Evolutionary conservation across 2,797 vertebrate species (phyloP).

Genomic region (Scolopax bukidnonensis): DNA sequence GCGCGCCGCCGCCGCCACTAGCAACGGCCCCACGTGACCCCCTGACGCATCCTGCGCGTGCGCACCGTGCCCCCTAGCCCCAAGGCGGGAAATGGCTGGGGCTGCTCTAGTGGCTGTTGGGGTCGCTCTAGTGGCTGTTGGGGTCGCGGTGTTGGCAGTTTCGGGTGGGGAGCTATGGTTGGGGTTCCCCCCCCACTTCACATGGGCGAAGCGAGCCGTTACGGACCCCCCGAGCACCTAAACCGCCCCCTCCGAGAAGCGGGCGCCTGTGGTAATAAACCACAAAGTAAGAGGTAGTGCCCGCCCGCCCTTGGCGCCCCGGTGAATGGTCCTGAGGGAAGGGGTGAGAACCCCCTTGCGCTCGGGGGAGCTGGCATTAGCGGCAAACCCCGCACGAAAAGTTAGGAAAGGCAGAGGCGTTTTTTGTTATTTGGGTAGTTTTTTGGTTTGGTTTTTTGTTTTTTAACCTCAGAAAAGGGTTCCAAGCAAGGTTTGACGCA

Average conservation of each 20-base stretch:
- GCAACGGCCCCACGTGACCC: background rate
- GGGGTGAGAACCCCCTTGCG: background rate
- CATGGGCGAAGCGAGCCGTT: fast-evolving
- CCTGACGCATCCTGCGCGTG: background rate
- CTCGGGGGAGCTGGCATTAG: too few relatives aligned
- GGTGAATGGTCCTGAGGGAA: background rate
- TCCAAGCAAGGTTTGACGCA: background rate
- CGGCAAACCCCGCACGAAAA: background rate
- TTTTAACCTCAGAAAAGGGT: background rate
- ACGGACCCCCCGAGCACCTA: background rate
- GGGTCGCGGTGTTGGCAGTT: too few relatives aligned
- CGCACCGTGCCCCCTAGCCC: background rate
- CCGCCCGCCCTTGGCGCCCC: too few relatives aligned
- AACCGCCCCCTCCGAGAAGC: background rate
- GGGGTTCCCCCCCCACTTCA: fast-evolving
- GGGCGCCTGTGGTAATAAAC: fast-evolving
- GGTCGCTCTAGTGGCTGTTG: fast-evolving
- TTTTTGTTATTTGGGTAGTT: too few relatives aligned
- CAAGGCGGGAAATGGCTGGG: fast-evolving
- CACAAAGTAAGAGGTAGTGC: too few relatives aligned
- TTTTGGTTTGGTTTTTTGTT: background rate
- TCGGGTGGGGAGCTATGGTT: fast-evolving
- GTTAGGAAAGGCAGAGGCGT: too few relatives aligned
- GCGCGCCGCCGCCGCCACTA: background rate
- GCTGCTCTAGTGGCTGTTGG: fast-evolving